A percentile compares a stretch with the other conserved stretches of the same genome.
These are phyloP conservation scores for Aphidoletes aphidimyza DNA, from an alignment of 2,888 invertebrate species.

Conservation along the genomic window DNA sequence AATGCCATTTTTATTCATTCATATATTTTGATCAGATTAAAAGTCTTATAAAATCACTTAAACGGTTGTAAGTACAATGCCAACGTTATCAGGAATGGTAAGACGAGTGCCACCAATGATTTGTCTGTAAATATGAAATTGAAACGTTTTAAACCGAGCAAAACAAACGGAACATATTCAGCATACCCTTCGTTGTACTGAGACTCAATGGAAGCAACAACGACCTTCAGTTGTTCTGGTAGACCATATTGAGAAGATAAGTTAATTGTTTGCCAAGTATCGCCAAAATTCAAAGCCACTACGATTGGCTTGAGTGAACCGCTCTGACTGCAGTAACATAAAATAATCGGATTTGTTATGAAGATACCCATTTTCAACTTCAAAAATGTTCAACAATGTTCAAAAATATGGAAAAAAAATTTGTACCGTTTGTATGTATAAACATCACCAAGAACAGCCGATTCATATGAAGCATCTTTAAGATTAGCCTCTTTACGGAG, in stretches of 20 bases:
- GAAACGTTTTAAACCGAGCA: too few relatives aligned
- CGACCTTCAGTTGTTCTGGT: not conserved
- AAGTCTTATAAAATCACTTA: not conserved
- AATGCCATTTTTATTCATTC: not conserved
- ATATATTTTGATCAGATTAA: not conserved
- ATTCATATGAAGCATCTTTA: not conserved
- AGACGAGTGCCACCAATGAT: not conserved
- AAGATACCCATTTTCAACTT: too few relatives aligned
- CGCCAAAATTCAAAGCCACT: slow-evolving; percentile 33
- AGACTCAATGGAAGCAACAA: slow-evolving; percentile 39
- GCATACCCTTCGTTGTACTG: slow-evolving; percentile 11
- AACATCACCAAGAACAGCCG: not conserved
- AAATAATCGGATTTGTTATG: too few relatives aligned
- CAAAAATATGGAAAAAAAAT: not conserved
- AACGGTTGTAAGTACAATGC: not conserved
- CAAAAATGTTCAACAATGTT: not conserved
- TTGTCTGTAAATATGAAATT: slow-evolving; percentile 13
- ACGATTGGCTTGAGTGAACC: not conserved
- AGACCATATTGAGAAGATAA: not conserved
- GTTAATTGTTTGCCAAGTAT: not conserved
- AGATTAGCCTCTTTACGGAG: not conserved
- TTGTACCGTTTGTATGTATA: slow-evolving; percentile 43
- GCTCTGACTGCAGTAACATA: not conserved
- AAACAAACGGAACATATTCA: not conserved
- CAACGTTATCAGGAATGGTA: not conserved